phyloP scores from a whole-genome alignment of 1,140 invertebrate genomes.

The Neomicropteryx cornuta region DNA sequence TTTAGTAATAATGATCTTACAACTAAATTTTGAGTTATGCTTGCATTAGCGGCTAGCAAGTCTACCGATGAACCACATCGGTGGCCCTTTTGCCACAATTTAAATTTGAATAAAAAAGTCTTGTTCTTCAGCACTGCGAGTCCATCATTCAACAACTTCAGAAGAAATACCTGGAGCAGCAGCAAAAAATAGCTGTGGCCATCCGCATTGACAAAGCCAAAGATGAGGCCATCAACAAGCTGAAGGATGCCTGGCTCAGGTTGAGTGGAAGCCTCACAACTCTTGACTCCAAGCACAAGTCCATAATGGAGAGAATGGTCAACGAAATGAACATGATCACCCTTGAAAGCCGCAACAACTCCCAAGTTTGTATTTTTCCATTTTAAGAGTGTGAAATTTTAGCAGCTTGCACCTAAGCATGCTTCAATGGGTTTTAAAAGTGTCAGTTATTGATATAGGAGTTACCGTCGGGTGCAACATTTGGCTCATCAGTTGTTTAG shows the following conservation, averaged over 20 bases:
- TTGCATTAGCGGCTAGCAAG: background rate
- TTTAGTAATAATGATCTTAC: background rate
- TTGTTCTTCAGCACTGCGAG: slow-evolving; percentile 57
- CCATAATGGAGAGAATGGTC: slow-evolving; percentile 27
- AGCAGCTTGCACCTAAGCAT: no score
- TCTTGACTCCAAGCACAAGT: slow-evolving; percentile 26
- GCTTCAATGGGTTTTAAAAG: no score
- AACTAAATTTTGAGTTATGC: background rate
- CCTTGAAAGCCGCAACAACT: no score
- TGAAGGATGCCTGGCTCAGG: slow-evolving; percentile 40
- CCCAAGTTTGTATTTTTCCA: no score
- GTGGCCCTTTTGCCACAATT: background rate
- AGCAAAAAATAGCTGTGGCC: slow-evolving; percentile 67
- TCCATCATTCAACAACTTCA: slow-evolving; percentile 62
- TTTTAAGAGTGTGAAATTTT: no score
- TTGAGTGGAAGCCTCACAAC: slow-evolving; percentile 25
- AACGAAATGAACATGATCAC: slow-evolving; percentile 29
- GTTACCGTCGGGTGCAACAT: no score
- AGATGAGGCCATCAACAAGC: slow-evolving; percentile 52
- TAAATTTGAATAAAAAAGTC: background rate
- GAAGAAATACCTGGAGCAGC: slow-evolving; percentile 56
- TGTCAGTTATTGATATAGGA: no score
- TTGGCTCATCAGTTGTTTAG: no score
- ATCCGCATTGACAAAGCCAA: slow-evolving; percentile 63
- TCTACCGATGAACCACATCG: background rate